phyloP scores from a whole-genome alignment of 2,113 vertebrate genomes.

The Tachysurus fulvidraco region DNA sequence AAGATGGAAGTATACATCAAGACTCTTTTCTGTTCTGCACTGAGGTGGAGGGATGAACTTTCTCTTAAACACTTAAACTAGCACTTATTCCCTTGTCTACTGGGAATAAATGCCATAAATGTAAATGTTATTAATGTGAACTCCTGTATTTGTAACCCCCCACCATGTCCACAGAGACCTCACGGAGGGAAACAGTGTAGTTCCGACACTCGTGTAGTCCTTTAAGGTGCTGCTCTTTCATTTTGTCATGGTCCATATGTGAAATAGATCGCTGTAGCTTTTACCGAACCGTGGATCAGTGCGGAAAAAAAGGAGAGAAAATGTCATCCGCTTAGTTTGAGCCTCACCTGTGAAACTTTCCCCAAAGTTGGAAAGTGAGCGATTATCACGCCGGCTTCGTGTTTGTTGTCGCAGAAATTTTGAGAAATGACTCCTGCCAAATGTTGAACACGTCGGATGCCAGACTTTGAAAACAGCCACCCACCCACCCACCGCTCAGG shows the following conservation, averaged over 20 bases:
- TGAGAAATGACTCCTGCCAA: conserved; percentile 44
- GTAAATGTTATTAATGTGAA: too few relatives aligned
- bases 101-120: too few relatives aligned
- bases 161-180: too few relatives aligned
- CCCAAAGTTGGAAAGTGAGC: conserved; percentile 27
- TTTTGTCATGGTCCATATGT: not conserved
- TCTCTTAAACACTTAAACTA: too few relatives aligned
- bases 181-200: too few relatives aligned
- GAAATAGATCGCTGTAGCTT: not conserved
- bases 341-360: conserved; percentile 44
- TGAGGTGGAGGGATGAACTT: too few relatives aligned
- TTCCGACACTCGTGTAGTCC: too few relatives aligned
- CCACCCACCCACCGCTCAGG: conserved; percentile 47
- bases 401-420: conserved; percentile 42
- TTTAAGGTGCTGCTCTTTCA: not conserved
- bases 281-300: not conserved
- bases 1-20: too few relatives aligned
- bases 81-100: too few relatives aligned
- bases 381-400: conserved; percentile 38
- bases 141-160: too few relatives aligned
- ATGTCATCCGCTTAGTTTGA: not conserved
- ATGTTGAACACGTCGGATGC: conserved; percentile 24
- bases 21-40: too few relatives aligned
- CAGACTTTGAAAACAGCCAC: conserved; percentile 37
- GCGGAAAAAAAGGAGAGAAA: not conserved